Percentiles rank a stretch among this genome's conserved stretches.
phyloP scores from a whole-genome alignment of 2,797 vertebrate genomes.

The Anableps anableps region DNA sequence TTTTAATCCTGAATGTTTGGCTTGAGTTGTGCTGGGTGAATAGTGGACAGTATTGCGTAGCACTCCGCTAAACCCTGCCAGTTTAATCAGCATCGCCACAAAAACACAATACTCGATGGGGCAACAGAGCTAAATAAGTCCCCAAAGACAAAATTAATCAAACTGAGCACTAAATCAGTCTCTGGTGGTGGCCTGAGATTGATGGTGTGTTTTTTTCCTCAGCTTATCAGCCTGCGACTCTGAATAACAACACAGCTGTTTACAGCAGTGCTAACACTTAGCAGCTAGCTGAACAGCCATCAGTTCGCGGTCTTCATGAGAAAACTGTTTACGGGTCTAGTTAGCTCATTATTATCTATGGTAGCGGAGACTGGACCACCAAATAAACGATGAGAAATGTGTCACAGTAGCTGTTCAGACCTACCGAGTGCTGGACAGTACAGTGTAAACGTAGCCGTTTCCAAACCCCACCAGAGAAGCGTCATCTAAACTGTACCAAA shows the following conservation, averaged over 20 bases:
- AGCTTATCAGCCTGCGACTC: background rate
- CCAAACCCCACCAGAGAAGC: constrained; percentile 27
- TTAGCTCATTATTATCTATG: background rate
- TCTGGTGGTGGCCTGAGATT: background rate
- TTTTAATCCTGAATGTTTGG: background rate
- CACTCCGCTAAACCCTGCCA: background rate
- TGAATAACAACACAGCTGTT: constrained; percentile 35
- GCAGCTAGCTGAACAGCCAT: background rate
- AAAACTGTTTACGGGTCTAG: background rate
- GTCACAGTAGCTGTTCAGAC: background rate
- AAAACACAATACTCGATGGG: background rate
- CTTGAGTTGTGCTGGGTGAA: background rate
- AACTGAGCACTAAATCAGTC: background rate
- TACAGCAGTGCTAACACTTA: constrained; percentile 22
- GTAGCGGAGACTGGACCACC: background rate
- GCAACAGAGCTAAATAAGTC: background rate
- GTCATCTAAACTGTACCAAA: constrained; percentile 32
- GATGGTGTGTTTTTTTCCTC: background rate
- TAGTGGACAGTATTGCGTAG: background rate
- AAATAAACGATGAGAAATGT: background rate
- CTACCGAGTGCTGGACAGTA: constrained; percentile 13
- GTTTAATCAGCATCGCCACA: background rate
- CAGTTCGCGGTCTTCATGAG: background rate
- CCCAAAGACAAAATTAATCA: background rate
- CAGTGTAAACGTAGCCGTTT: background rate